Evolutionary conservation across 2,797 vertebrate species (phyloP), one percentile per base, ranked within the genome.

Genomic region (Macropus fuliginosus): DNA sequence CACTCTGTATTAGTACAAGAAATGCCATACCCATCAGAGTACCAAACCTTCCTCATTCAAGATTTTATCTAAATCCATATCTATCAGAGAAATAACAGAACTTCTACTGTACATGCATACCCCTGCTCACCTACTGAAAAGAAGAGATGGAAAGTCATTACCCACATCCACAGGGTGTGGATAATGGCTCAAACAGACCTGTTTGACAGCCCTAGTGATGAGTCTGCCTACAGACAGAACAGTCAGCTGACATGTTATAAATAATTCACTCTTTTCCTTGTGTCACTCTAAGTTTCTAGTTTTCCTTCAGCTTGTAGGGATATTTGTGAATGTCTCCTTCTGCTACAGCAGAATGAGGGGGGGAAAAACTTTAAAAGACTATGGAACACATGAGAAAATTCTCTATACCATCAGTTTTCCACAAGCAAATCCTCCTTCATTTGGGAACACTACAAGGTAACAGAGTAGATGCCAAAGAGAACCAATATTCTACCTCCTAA

Each of bases 151-250:
- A 95, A 93, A 40, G 27, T 87, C 28, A 91, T 18, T 57, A 52
- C 18, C 91, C 50, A 91, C 34, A 91, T 91, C 27, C 90, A 87
- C 55, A 93, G 55, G 59, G 91, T 55, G 28, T 56, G 2, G 1
- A 54, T 56, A 81, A 95, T 54, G 66, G 54, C 55, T 95, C 89
- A 54, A 91, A 93, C 27, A 91, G 34, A n/a, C 50, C 89, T 91
- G 50, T 93, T 74, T 93, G 46, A 50, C 31, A 95, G 74, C 46
- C 5, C 27, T 81, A 56, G 56, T 56, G 46, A 54, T 14, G 31
- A 93, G 24, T 56, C 29, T 56, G 24, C 81, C n/a, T 54, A 55
- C 31, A 91, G 14, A n/a, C 40, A 93, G 66, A 74, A 93, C 18
- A 56, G 59, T 46, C 94, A 40, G 21, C 52, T 95, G 92, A 81